Percentiles rank a stretch among this genome's conserved stretches.
Evolutionary conservation across 2,888 invertebrate genomes (phyloP).

Genomic region (Autographa gamma): DNA sequence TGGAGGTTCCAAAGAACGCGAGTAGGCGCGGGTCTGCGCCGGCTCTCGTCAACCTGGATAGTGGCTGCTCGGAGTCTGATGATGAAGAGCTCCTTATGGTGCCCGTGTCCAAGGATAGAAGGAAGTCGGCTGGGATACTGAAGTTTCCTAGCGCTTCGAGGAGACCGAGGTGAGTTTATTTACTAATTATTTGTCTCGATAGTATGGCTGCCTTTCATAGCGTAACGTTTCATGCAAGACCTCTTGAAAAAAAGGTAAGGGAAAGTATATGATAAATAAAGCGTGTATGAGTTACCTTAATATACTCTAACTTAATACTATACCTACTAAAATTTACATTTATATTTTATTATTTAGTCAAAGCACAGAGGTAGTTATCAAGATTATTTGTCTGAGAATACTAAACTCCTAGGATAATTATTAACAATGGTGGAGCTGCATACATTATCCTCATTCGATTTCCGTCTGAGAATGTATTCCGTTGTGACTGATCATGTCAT

Average conservation of each 20-base stretch:
- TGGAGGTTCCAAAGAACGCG: conserved; percentile 77
- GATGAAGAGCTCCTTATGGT: conserved; percentile 84
- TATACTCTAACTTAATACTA: too few species aligned
- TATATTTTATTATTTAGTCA: too few species aligned
- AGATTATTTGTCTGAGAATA: too few species aligned
- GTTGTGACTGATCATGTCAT: background rate
- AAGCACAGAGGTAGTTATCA: too few species aligned
- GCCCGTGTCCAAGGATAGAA: conserved; percentile 81
- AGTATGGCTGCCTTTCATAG: too few species aligned
- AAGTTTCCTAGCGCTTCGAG: conserved; percentile 80
- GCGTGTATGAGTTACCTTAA: too few species aligned
- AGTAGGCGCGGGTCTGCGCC: conserved; percentile 89
- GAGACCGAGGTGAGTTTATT: conserved; percentile 79
- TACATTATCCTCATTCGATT: background rate
- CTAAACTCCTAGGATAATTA: background rate
- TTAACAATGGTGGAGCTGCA: background rate
- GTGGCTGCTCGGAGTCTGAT: conserved; percentile 82
- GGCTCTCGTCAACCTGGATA: conserved; percentile 84
- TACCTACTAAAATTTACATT: too few species aligned
- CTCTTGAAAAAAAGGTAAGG: too few species aligned
- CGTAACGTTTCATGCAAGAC: too few species aligned
- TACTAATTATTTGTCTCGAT: too few species aligned
- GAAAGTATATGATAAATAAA: too few species aligned
- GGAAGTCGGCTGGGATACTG: conserved; percentile 88
- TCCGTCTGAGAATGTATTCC: conserved; percentile 5